Conservation (phyloP, 2,888 invertebrate species). For the Melanostoma mellinum region DNA sequence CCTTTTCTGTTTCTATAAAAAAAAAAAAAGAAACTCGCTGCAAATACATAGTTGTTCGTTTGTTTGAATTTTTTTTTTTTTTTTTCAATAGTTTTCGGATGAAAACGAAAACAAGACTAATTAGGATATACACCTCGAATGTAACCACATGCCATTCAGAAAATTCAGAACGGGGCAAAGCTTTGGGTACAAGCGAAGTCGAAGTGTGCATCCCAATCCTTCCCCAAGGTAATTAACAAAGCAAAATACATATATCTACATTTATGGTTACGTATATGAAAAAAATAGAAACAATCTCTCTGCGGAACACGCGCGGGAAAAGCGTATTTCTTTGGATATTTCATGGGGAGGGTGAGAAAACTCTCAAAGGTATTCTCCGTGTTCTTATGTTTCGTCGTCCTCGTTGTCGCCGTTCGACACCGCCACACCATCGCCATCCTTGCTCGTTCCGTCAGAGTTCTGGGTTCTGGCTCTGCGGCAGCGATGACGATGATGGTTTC, state of each 20-base stretch:
- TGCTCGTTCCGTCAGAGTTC: constrained; percentile 29
- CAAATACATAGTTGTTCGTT: constrained; percentile 34
- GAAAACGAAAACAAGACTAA: constrained; percentile 65
- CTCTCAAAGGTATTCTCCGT: constrained; percentile 50
- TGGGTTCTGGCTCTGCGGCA: constrained; percentile 16
- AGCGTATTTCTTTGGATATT: constrained; percentile 44
- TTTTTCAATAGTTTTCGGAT: constrained; percentile 38
- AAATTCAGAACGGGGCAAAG: constrained; percentile 49
- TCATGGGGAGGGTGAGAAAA: constrained; percentile 29
- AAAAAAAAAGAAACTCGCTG: constrained; percentile 22
- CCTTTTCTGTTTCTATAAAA: constrained; percentile 23
- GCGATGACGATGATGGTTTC: constrained; percentile 60
- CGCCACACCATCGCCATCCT: constrained; percentile 12
- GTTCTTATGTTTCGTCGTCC: constrained; percentile 33
- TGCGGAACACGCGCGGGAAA: constrained; percentile 20
- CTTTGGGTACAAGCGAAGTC: constrained; percentile 53
- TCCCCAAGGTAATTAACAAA: constrained; percentile 65
- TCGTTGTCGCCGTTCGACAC: constrained; percentile 17
- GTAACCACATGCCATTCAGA: constrained; percentile 56
- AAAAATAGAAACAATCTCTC: constrained; percentile 22
- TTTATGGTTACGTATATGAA: not conserved
- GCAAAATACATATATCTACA: not conserved
- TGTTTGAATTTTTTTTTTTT: constrained; percentile 9
- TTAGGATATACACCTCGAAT: constrained; percentile 65
- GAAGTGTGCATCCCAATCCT: constrained; percentile 61